Base-by-base conservation (phyloP, 2,797 vertebrate species). In the Sphenodon punctatus region DNA sequence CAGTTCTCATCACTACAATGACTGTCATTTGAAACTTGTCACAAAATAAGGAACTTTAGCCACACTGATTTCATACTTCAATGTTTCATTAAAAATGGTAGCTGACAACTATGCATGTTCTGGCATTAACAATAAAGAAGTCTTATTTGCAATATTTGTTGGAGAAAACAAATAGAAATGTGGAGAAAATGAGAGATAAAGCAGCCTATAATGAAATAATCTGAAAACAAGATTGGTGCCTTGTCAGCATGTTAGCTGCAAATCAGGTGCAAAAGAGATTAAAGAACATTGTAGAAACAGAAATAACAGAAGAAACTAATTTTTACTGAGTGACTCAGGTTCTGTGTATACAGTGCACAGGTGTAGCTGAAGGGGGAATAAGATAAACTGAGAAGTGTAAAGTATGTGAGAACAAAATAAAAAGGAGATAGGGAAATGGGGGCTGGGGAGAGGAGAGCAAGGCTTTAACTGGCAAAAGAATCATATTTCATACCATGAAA, bases 241-340 rank as follows among this genome's bases (percentile, higher is more conserved):
- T 76, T 75, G 83, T 81, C 61, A 85, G 72, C 84, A 87, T 56
- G 74, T 45, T 67, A 70, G 49, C 45, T 60, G 66, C 55, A 30
- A 83, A 86, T 66, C 82, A 81, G 59, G 77, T 4, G 51, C 73
- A 85, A 89, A 79, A 59, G 58, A 82, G 61, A 51, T 32, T 55
- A 79, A 70, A 43, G 67, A 51, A 65, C 6, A 42, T 46, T 67
- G 70, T 25, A 16, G 34, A 49, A 92, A 84, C 38, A 67, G 56
- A 71, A 84, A 86, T 78, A 80, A 55, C 27, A 15, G 64, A 77
- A 80, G 67, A 71, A 83, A 84, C 25, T 61, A 59, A 79, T 89
- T 88, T 89, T 80, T 91, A 60, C 65, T 49, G 12, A 25, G 25
- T 88, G 46, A 36, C 55, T 75, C 49, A 70, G 49, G 43, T 23